Base-by-base conservation (phyloP, 2,888 invertebrate species). In the Galerucella calmariensis region DNA sequence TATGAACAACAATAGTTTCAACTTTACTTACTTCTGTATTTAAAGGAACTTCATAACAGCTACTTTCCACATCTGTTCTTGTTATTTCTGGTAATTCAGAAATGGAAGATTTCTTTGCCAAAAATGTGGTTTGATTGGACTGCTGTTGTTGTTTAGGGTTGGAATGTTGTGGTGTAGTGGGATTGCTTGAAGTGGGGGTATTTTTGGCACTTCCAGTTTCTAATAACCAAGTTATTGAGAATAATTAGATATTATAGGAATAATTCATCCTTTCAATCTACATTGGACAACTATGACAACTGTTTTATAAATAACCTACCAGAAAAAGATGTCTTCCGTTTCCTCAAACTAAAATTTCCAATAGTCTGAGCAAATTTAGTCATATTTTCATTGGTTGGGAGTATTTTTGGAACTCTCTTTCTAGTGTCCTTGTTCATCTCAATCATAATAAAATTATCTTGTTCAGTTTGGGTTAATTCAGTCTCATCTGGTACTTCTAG, bases 101-200 rank as follows among this genome's bases (percentile, higher is more conserved):
- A 68, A 85, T 84, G 10, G 86, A 83, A 61, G 83, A 81, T 78
- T 87, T 86, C 72, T 86, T 86, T 10, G 80, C 76, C 16, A 77
- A 73, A 67, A 81, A 73, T 74, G 79, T 20, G 27, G 53, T 72
- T 41, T 78, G 77, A 3, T 78, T 78, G 2, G 79, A 56, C 67
- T 83, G 82, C 6, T 61, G 48, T 12, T 62, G 51, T 73, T 82
- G 83, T 69, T 84, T 85, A 9, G 80, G 72, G 41, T 20, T 72
- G 14, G 77, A 69, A 75, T 87, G 87, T 75, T 91, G 87, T 2
- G 92, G 91, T 9, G 91, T 90, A 78, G 90, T 89, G 0, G 90
- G 91, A 41, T 89, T 90, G 41, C 91, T 91, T 0, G 90, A 89
- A 3, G 90, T 90, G 0, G 91, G 91, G 0, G 91, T 91, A 27